Evolutionary conservation across 2,888 invertebrate genomes (phyloP).

Genomic region (Drosophila trichaetosa): DNA sequence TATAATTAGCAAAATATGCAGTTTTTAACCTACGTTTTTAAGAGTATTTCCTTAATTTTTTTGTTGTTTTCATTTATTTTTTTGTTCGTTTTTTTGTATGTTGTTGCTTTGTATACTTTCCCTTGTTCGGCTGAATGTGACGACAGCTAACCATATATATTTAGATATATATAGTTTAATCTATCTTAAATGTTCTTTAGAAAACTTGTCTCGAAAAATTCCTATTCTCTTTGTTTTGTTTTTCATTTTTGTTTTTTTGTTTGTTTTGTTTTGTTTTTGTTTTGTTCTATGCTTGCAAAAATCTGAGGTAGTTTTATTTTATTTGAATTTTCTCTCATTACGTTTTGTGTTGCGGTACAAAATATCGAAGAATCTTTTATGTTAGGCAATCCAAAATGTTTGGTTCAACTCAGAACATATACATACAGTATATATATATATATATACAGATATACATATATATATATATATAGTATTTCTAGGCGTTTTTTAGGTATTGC

Average conservation of each 20-base stretch:
- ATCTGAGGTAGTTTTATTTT: conserved; percentile 78
- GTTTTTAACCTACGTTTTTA: conserved; percentile 53
- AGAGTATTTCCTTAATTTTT: conserved; percentile 22
- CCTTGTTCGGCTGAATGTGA: conserved; percentile 62
- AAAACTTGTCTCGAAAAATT: conserved; percentile 77
- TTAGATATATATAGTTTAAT: conserved; percentile 49
- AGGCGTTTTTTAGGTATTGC: conserved; percentile 65
- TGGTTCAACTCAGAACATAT: conserved; percentile 50
- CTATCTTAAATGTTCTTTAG: conserved; percentile 57
- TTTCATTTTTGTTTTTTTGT: conserved; percentile 10
- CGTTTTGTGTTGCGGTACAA: conserved; percentile 52
- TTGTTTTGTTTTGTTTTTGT: conserved; percentile 16
- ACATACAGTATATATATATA: background rate
- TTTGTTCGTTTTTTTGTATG: conserved; percentile 5
- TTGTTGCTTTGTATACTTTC: conserved; percentile 59
- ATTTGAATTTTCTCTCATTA: conserved; percentile 67
- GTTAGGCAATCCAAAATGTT: conserved; percentile 48
- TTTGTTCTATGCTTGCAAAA: conserved; percentile 63
- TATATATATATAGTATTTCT: conserved; percentile 13
- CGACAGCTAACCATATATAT: conserved; percentile 53
- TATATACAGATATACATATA: background rate
- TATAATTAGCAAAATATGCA: conserved; percentile 64
- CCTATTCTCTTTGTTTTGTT: conserved; percentile 50
- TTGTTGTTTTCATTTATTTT: conserved; percentile 10
- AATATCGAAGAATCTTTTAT: conserved; percentile 56